Percentiles rank a stretch among this genome's conserved stretches.
Evolutionary conservation across 2,113 vertebrate species (phyloP).

Genomic region (Daboia siamensis): DNA sequence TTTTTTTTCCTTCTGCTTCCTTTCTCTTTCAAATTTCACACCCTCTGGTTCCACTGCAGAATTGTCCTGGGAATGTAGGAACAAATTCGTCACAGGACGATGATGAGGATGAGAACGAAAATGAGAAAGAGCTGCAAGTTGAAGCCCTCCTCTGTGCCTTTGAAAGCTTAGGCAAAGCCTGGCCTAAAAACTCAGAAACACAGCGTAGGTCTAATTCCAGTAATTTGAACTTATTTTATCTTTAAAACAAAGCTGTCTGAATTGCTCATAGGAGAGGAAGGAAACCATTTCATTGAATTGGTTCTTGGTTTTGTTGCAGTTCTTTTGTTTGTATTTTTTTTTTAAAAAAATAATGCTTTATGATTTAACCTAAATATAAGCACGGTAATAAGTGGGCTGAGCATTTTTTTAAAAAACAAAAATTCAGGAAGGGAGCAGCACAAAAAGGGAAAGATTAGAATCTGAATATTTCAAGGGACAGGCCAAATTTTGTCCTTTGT

Average conservation of each 20-base stretch:
- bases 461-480: background rate
- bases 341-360: background rate
- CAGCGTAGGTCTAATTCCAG: conserved; percentile 75
- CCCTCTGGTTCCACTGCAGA: conserved; percentile 65
- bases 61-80: conserved; percentile 72
- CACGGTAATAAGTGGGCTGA: background rate
- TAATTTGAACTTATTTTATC: background rate
- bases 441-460: background rate
- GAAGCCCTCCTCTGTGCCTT: conserved; percentile 89
- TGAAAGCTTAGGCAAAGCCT: conserved; percentile 89
- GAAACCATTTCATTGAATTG: background rate
- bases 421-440: background rate
- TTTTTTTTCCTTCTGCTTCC: background rate
- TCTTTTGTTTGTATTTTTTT: background rate
- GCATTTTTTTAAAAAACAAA: background rate
- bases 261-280: background rate
- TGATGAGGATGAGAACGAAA: conserved; percentile 72
- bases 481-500: background rate
- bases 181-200: conserved; percentile 81
- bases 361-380: background rate
- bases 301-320: background rate
- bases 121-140: conserved; percentile 82
- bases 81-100: conserved; percentile 65
- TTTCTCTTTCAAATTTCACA: conserved; percentile 3
- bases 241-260: background rate